Base-by-base conservation (phyloP, 2,113 vertebrate genomes). In the Hystrix cristata region DNA sequence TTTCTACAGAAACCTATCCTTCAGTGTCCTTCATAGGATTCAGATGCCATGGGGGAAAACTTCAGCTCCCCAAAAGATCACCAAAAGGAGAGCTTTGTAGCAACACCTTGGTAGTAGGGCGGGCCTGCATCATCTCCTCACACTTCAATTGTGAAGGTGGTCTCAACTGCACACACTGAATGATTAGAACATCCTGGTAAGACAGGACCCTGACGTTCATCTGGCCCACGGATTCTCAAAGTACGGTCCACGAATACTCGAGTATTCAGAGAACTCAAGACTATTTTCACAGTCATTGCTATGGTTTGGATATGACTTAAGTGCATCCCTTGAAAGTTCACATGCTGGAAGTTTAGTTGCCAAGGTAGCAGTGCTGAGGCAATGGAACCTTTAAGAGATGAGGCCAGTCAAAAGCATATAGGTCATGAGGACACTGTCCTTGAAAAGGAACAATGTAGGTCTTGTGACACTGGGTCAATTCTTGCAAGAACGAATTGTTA, bases 141-240 rank as follows among this genome's bases (percentile, higher is more conserved):
- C 2, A 11, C 38, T 38, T 13, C 59, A 53, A 11, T 7, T 16
- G n/a, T 2, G 15, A 92, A 65, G 81, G 46, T 29, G 25, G 4
- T 53, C 90, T 78, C 71, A 29, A 11, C 23, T 5, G 53, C 29
- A 81, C 1, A 67, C 51, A 59, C 46, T 18, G 10, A 72, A 64
- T 15, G 15, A 60, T 31, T 25, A 12, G 25, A 59, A 51, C 7
- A 6, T 53, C 55, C 0, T 0, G 1, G 12, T 19, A 48, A 31
- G 48, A 48, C 0, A 78, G 55, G 55, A 62, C n/a, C 11, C 31
- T 38, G 46, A 74, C 0, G 0, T 62, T 62, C 51, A 34, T 18
- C 57, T 27, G 8, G 29, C 7, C 29, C 6, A 78, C 59, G 0
- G 4, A 9, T 83, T 82, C 43, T 69, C 60, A 51, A 48, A 55